A percentile compares a stretch with the other conserved stretches of the same genome.
Evolutionary conservation across 2,113 vertebrate genomes (phyloP).

Genomic region (Larimichthys crocea): DNA sequence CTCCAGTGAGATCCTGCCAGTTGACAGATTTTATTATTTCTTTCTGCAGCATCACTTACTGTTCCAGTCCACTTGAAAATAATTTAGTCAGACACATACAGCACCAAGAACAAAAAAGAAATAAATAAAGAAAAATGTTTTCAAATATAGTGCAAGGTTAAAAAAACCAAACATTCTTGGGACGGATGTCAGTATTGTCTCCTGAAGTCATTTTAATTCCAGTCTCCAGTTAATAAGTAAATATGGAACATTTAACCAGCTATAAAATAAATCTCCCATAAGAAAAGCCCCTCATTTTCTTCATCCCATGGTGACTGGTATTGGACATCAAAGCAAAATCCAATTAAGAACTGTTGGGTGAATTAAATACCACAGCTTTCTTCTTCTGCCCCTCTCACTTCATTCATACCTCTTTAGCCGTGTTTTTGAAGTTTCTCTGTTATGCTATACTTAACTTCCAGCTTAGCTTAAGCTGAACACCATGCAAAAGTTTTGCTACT

Average conservation of each 20-base stretch:
- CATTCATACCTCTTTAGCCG: conserved; percentile 52
- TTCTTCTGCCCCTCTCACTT: conserved; percentile 43
- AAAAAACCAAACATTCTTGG: conserved; percentile 24
- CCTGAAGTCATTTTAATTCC: conserved; percentile 43
- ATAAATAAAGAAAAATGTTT: neutral
- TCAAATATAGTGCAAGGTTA: conserved; percentile 33
- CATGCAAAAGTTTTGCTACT: conserved; percentile 41
- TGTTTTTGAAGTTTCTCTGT: conserved; percentile 57
- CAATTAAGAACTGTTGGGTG: conserved; percentile 79
- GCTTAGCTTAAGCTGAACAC: conserved; percentile 44
- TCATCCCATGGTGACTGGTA: conserved; percentile 67
- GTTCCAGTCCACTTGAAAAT: conserved; percentile 32
- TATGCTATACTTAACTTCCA: conserved; percentile 37
- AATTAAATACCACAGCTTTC: conserved; percentile 68
- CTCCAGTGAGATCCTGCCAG: conserved; percentile 12
- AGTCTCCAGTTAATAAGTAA: conserved; percentile 60
- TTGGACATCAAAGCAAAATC: conserved; percentile 81
- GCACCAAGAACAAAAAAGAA: neutral
- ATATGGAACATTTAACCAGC: conserved; percentile 65
- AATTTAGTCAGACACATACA: conserved; percentile 3
- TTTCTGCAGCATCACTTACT: conserved; percentile 20
- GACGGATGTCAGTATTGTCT: conserved; percentile 45
- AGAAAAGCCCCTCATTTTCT: conserved; percentile 59
- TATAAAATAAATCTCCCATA: conserved; percentile 72
- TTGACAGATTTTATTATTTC: conserved; percentile 40